Percentiles rank a stretch among this genome's conserved stretches.
Evolutionary conservation across 92 coral and sea anemone genomes (phyloP).

Genomic region (Epizoanthus stellaris): DNA sequence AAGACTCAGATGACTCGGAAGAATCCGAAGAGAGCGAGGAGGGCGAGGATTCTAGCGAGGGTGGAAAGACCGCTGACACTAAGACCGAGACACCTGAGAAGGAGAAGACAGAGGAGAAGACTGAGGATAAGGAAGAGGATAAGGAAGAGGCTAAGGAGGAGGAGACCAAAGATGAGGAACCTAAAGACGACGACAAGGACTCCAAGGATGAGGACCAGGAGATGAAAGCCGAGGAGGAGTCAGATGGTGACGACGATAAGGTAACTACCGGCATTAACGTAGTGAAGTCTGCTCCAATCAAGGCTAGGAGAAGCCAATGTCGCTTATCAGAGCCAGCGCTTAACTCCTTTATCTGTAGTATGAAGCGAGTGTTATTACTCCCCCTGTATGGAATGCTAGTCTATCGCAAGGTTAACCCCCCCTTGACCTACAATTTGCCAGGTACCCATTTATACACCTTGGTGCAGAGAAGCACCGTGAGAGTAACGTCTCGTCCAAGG

Average conservation of each 20-base stretch:
- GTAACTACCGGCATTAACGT: constrained; percentile 6
- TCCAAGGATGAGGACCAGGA: constrained; percentile 37
- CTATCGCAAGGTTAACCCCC: too few relatives aligned
- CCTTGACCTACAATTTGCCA: too few relatives aligned
- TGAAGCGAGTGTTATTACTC: too few relatives aligned
- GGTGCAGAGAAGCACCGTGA: too few relatives aligned
- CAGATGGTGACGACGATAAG: constrained; percentile 60
- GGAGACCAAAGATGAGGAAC: constrained; percentile 43
- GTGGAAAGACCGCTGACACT: constrained; percentile 12
- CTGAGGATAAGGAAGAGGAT: constrained; percentile 52
- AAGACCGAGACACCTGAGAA: constrained; percentile 37
- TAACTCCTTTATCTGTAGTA: too few relatives aligned
- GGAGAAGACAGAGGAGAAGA: constrained; percentile 49
- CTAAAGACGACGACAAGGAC: constrained; percentile 45
- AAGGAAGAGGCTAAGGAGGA: constrained; percentile 48
- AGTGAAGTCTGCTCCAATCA: too few relatives aligned
- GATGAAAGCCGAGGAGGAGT: constrained; percentile 41
- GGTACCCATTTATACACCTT: too few relatives aligned
- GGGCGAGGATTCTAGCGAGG: constrained; percentile 42
- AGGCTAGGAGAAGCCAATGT: too few relatives aligned
- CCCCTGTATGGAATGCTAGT: too few relatives aligned
- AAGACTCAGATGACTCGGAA: constrained; percentile 43
- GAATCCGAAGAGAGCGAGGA: constrained; percentile 42
- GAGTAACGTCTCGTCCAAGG: too few relatives aligned
- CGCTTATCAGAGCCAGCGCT: too few relatives aligned